Evolutionary conservation across 2,888 invertebrate genomes (phyloP), one percentile per base, ranked within the genome.

Genomic region (Agrenia bidenticulata): DNA sequence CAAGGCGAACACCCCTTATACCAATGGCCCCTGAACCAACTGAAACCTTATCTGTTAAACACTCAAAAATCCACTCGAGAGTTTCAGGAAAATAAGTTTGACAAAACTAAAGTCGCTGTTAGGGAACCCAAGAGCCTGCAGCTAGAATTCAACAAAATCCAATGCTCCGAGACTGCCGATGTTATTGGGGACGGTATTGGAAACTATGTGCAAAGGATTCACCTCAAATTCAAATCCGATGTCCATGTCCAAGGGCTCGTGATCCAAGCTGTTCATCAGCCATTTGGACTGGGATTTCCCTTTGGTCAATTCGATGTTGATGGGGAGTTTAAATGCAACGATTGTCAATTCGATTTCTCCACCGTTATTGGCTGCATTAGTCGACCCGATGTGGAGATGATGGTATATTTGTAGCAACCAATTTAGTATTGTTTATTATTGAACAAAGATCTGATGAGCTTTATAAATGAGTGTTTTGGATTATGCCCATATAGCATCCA

Each of bases 281-380:
- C 70, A 9, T 68, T 68, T 24, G 68, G 66, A 1, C 9, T 70
- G 5, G 70, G 70, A 4, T 68, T 71, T 23, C 70, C 70, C 1
- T 71, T 71, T 41, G 70, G 70, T 13, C 68, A 66, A 11, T 71
- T 71, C 24, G 66, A 66, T 23, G 49, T 50, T 2, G 57, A 59
- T 17, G 50, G 66, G 0, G 70, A 71, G 39, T 66, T 71, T 32
- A 27, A 49, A 11, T 71, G 70, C 45, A 54, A 11, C 17, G 66
- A 68, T 11, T 71, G 70, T 42, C 13, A 59, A 5, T 45, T 17
- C 24, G 27, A 51, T 1, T 58, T 27, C 19, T 56, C 65, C 1
- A 56, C 21, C n/a, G 57, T 66, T 23, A 41, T 66, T 19, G 63
- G 62, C 9, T 69, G 69, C 39, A 19, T 66, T 5, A 57, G 56